Evolutionary conservation across 2,113 vertebrate genomes (phyloP).

Genomic region (Pampusana beccarii): DNA sequence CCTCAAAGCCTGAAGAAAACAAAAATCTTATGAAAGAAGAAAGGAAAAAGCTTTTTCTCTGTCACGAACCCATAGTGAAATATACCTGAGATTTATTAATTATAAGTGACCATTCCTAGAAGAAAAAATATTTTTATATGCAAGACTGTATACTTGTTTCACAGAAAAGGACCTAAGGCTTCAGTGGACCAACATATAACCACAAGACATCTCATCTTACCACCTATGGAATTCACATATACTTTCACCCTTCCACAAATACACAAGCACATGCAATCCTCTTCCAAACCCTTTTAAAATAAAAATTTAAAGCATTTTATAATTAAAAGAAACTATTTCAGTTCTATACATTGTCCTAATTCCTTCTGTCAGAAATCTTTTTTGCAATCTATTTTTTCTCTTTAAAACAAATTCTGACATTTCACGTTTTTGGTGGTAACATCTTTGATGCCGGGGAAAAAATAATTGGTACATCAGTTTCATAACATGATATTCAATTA

Average conservation of each 20-base stretch:
- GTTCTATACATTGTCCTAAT: background rate
- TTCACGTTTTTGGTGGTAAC: conserved; percentile 1
- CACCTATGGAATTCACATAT: background rate
- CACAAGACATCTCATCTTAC: background rate
- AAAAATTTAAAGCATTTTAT: background rate
- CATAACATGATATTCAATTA: conserved; percentile 30
- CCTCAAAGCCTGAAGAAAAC: conserved; percentile 16
- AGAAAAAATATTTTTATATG: background rate
- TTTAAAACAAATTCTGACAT: background rate
- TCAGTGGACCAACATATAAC: background rate
- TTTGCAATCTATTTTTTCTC: background rate
- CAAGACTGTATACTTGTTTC: background rate
- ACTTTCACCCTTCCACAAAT: background rate
- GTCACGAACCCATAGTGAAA: background rate
- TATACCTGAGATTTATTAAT: background rate
- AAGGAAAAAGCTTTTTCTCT: background rate
- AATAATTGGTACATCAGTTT: conserved; percentile 23
- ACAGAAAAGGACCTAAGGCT: background rate
- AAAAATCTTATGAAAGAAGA: background rate
- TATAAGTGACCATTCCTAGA: background rate
- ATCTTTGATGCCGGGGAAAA: background rate
- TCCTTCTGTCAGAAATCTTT: background rate
- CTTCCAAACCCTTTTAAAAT: background rate
- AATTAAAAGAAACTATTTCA: background rate
- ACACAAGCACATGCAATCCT: background rate